Evolutionary conservation across 1,140 invertebrate species (phyloP).

Genomic region (Acarapis woodi): DNA sequence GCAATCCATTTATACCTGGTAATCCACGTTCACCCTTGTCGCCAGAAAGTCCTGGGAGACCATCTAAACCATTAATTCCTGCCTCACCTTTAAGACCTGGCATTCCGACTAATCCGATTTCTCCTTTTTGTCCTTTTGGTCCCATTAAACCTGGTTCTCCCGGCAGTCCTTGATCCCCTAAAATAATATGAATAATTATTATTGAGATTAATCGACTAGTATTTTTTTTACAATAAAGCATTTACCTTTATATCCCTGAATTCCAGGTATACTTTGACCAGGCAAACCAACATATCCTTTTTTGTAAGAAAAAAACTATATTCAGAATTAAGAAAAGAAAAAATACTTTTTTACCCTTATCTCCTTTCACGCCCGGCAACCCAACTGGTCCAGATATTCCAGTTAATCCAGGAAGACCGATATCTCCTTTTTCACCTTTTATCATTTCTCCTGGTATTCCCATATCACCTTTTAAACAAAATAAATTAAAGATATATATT

Average conservation of each 20-base stretch:
- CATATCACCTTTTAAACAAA: too few relatives aligned
- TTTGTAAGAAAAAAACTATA: slow-evolving; percentile 11
- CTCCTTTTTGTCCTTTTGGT: not conserved
- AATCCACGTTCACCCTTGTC: not conserved
- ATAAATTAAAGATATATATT: too few relatives aligned
- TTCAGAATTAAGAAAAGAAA: not conserved
- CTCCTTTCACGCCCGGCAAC: slow-evolving; percentile 15
- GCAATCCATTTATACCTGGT: not conserved
- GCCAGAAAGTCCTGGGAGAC: not conserved
- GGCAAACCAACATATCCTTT: slow-evolving; percentile 11
- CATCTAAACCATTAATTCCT: not conserved
- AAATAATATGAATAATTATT: slow-evolving; percentile 30
- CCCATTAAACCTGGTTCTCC: slow-evolving; percentile 18
- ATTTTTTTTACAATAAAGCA: too few relatives aligned
- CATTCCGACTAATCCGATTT: not conserved
- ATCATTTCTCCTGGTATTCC: slow-evolving; percentile 26
- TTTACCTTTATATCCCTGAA: slow-evolving; percentile 28
- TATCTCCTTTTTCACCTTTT: slow-evolving; percentile 16
- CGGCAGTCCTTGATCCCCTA: slow-evolving; percentile 18
- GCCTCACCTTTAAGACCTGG: slow-evolving; percentile 4
- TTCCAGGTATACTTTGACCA: slow-evolving; percentile 24
- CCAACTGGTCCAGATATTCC: slow-evolving; percentile 13
- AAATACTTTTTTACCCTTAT: slow-evolving; percentile 2
- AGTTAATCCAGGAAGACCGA: slow-evolving; percentile 11
- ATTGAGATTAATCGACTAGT: too few relatives aligned